Evolutionary conservation across 2,113 vertebrate species (phyloP), one percentile per base, ranked within the genome.

Genomic region (Carassius auratus): DNA sequence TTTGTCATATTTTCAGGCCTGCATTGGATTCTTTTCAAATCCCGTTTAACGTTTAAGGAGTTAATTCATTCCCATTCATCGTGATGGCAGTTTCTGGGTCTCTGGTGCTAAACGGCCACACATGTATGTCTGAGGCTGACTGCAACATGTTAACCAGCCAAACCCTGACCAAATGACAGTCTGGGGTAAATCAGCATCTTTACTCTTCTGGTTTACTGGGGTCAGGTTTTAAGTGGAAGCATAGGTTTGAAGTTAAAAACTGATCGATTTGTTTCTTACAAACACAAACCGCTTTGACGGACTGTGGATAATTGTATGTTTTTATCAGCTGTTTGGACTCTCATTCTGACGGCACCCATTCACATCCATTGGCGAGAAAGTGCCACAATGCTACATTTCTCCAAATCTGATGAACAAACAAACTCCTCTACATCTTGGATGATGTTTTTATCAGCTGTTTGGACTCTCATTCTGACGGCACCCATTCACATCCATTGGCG

Each of bases 121-220:
- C 9, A 26, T 50, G 50, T 42, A 75, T 48, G 42, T 26, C 73
- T 15, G 73, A 75, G 21, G 42, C 73, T 75, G 48, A 48, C 71
- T 7, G 71, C 42, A 74, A 75, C 73, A 75, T 66, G 42, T 15
- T 75, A 48, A 50, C 73, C 73, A 50, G 73, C 73, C 73, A 75
- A 75, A 75, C 73, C 73, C 73, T 50, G 73, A 75, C 73, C 73
- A 23, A 15, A 48, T 74, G 21, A 23, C 71, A 48, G 73, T 75
- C 42, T 75, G 73, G 66, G 66, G 73, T 50, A 75, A 75, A 75
- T 75, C 73, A 50, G n/a, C 73, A 26, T 75, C 73, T 75, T 45
- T 48, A 75, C 73, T 75, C 42, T 6, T 75, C 73, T 26, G 73
- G 21, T 48, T 75, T 75, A n/a, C 42, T n/a, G 5, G 52, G 19